These are phyloP conservation scores for Nixonia krombeini DNA, from an alignment of 1,140 invertebrate genomes.

Conservation along the genomic window DNA sequence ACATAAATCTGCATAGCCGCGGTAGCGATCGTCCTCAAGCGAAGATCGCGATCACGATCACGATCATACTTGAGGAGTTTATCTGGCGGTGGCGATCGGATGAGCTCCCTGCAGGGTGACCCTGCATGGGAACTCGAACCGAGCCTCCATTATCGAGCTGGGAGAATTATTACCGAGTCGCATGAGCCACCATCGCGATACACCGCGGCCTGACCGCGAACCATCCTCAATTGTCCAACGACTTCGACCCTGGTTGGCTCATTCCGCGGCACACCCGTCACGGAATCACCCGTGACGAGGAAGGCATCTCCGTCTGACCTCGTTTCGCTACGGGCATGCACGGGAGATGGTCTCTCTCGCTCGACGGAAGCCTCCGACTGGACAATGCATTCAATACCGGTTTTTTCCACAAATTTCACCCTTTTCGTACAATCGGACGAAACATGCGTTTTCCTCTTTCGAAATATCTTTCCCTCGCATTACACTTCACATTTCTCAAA, in stretches of 20 bases:
- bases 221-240: slow-evolving; percentile 12
- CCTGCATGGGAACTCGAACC: slow-evolving; percentile 41
- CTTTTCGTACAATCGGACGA: too few relatives aligned
- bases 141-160: slow-evolving; percentile 39
- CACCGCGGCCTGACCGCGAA: neutral
- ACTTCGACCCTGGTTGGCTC: neutral
- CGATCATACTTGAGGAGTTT: slow-evolving; percentile 45
- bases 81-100: slow-evolving; percentile 47
- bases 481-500: too few relatives aligned
- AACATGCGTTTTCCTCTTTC: too few relatives aligned
- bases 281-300: slow-evolving; percentile 4
- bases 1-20: slow-evolving; percentile 57
- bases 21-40: slow-evolving; percentile 44
- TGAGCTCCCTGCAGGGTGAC: slow-evolving; percentile 35
- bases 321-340: slow-evolving; percentile 8
- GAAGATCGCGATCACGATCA: slow-evolving; percentile 33
- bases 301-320: slow-evolving; percentile 10
- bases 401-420: too few relatives aligned
- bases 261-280: slow-evolving; percentile 6
- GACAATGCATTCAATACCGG: neutral
- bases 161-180: slow-evolving; percentile 36
- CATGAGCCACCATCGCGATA: slow-evolving; percentile 18
- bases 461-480: too few relatives aligned
- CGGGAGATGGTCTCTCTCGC: too few relatives aligned
- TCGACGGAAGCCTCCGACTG: too few relatives aligned